Conservation (phyloP, 2,888 invertebrate genomes). For the Tortricodes alternella region DNA sequence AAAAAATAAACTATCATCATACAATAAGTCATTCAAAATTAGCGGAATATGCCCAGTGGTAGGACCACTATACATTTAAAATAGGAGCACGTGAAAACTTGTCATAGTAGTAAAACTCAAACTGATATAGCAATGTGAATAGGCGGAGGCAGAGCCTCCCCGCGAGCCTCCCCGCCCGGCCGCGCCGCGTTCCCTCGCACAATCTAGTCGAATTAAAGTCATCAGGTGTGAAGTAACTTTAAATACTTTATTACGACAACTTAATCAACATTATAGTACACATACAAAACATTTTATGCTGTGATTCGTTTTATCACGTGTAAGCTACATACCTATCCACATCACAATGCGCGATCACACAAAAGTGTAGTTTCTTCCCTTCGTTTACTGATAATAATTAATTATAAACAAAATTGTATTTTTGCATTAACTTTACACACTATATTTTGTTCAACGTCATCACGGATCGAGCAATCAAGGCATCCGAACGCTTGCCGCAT, state of each 20-base stretch:
- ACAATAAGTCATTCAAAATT: slow-evolving; percentile 70
- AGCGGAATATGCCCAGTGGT: slow-evolving; percentile 65
- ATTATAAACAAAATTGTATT: slow-evolving; percentile 72
- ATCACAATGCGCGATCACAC: slow-evolving; percentile 77
- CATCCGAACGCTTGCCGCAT: slow-evolving; percentile 42
- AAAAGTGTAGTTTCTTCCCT: slow-evolving; percentile 58
- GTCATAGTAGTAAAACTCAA: slow-evolving; percentile 12
- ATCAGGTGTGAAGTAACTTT: slow-evolving; percentile 76
- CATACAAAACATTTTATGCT: slow-evolving; percentile 81
- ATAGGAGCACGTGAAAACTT: slow-evolving; percentile 38
- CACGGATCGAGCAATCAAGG: slow-evolving; percentile 70
- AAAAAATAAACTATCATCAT: slow-evolving; percentile 79
- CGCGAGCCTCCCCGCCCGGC: slow-evolving; percentile 1
- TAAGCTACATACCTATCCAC: slow-evolving; percentile 80
- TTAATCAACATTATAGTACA: slow-evolving; percentile 81
- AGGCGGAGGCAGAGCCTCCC: slow-evolving; percentile 43
- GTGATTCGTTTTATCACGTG: slow-evolving; percentile 80
- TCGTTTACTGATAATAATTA: slow-evolving; percentile 56
- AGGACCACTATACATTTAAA: slow-evolving; percentile 48
- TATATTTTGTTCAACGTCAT: slow-evolving; percentile 78
- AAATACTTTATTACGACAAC: slow-evolving; percentile 83
- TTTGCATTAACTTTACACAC: slow-evolving; percentile 77
- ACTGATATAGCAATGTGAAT: slow-evolving; percentile 68
- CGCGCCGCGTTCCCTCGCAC: not conserved
- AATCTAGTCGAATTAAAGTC: slow-evolving; percentile 71